phyloP scores from a whole-genome alignment of 2,797 vertebrate genomes.

The Chelmon rostratus region DNA sequence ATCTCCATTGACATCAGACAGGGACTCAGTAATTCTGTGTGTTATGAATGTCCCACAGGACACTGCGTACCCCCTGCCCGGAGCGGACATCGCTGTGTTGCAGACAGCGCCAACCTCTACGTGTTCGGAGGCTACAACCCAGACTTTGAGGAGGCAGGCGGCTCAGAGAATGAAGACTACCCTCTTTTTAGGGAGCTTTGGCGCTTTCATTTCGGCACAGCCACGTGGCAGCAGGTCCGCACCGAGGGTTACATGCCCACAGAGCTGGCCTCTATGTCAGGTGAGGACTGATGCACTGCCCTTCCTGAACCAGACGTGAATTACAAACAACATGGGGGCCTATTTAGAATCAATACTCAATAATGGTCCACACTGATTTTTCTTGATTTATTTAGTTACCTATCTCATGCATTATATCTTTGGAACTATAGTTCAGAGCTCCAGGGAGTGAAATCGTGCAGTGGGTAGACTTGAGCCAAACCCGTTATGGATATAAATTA shows the following conservation, averaged over 20 bases:
- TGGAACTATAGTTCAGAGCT: neutral
- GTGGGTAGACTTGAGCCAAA: neutral
- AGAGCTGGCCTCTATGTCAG: conserved; percentile 95
- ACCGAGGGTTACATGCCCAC: conserved; percentile 96
- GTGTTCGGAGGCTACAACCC: conserved; percentile 99
- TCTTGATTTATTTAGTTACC: neutral
- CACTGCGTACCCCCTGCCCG: conserved; percentile 92
- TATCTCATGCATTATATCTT: neutral
- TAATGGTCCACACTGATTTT: neutral
- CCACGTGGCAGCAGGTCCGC: conserved; percentile 95
- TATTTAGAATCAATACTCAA: neutral
- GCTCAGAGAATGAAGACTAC: conserved; percentile 96
- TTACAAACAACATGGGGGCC: neutral
- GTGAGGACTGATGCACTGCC: conserved; percentile 68
- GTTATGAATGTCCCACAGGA: conserved; percentile 78
- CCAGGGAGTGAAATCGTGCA: neutral
- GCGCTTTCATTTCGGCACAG: conserved; percentile 96
- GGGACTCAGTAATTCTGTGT: neutral
- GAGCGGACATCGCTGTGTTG: conserved; percentile 97
- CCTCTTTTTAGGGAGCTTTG: conserved; percentile 98
- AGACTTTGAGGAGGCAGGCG: conserved; percentile 95
- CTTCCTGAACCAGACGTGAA: neutral
- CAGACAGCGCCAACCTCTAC: conserved; percentile 93
- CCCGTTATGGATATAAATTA: too few species aligned
- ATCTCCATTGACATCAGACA: neutral